These are phyloP conservation scores for Cairina moschata DNA, from an alignment of 2,113 vertebrate species.

Conservation along the genomic window DNA sequence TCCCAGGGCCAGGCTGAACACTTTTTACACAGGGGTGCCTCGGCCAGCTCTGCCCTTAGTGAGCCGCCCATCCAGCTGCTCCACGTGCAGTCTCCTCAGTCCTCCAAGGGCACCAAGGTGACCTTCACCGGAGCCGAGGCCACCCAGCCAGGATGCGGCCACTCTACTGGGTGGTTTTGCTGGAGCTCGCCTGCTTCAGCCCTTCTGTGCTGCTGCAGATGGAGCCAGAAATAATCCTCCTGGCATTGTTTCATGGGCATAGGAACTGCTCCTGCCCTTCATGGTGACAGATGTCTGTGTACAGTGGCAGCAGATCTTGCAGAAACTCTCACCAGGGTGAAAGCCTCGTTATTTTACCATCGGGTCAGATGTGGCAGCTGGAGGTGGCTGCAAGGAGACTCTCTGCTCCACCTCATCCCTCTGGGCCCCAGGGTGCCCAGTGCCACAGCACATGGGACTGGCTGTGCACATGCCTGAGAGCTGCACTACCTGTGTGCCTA, in stretches of 20 bases:
- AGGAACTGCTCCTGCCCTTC: background rate
- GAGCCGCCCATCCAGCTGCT: background rate
- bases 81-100: rapidly evolving
- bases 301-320: background rate
- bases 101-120: background rate
- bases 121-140: background rate
- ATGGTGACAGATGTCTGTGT: rapidly evolving
- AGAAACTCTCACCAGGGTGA: background rate
- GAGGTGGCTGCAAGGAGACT: background rate
- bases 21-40: background rate
- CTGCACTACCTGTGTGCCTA: background rate
- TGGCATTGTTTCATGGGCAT: background rate
- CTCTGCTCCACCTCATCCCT: background rate
- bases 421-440: background rate
- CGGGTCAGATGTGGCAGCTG: rapidly evolving
- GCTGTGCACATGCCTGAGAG: background rate
- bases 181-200: background rate
- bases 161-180: rapidly evolving
- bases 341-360: background rate
- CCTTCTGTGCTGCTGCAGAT: background rate
- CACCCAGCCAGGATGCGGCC: rapidly evolving
- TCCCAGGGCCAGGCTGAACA: background rate
- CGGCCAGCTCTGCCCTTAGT: background rate
- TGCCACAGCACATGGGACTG: background rate
- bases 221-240: background rate